Evolutionary conservation across 1,140 invertebrate species (phyloP), one percentile per base, ranked within the genome.

Genomic region (Musca domestica): DNA sequence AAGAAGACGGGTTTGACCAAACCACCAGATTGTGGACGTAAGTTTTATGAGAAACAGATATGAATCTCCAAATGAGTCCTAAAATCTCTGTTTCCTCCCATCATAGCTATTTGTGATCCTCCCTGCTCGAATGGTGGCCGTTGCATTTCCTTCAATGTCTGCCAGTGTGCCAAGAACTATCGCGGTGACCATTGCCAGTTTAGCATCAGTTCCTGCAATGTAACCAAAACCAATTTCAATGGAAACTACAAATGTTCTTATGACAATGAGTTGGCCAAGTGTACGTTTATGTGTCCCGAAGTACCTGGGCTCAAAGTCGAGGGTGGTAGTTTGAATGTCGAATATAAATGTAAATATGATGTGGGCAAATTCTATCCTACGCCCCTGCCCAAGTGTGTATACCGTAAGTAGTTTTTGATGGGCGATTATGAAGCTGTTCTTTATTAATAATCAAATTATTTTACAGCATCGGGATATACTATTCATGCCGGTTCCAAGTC

Each of bases 181-280:
- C 84, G 88, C 61, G 92, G 92, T 4, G 83, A 87, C 1, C 87
- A 88, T 69, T 94, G 92, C 73, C 91, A 94, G 83, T 92, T 91
- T 73, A 82, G 73, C 20, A 69, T 80, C 19, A 14, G 66, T 1
- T 67, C 67, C 15, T 79, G 77, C 49, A 79, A 77, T 71, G 72
- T 80, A 14, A 78, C 73, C 9, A 78, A 76, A 15, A 73, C 75
- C 0, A 67, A 71, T 5, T 93, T 93, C 76, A 93, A 93, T 76
- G 92, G 92, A 3, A 88, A 85, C 22, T 91, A 90, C 77, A 87
- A 87, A 34, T 94, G 92, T 73, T 84, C 82, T 1, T 88, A 87
- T 3, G 83, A 88, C 70, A 81, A 73, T 12, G 84, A 88, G 15
- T 75, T 81, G 27, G 87, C 88, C 64, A 84, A 83, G 1, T 95